These are phyloP conservation scores for Epistrophella euchroma DNA, from an alignment of 2,888 invertebrate genomes.

Conservation along the genomic window DNA sequence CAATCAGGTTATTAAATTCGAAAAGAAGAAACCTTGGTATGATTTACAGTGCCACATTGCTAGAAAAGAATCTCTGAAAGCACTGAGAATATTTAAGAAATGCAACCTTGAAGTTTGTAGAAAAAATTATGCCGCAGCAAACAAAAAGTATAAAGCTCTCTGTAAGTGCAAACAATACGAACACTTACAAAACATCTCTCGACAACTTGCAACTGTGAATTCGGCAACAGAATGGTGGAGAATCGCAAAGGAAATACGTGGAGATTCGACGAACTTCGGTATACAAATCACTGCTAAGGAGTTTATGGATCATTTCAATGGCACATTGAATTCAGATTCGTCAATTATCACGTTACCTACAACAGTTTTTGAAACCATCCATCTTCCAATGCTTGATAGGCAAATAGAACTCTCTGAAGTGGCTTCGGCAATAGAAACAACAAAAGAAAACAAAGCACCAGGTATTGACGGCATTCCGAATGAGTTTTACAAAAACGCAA, in stretches of 20 bases:
- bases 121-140: not conserved
- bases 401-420: too few relatives aligned
- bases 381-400: too few relatives aligned
- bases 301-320: too few relatives aligned
- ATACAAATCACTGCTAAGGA: too few relatives aligned
- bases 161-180: not conserved
- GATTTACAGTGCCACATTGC: not conserved
- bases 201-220: not conserved
- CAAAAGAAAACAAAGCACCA: not conserved
- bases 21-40: constrained; percentile 2
- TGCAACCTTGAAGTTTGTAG: not conserved
- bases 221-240: constrained; percentile 3
- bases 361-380: too few relatives aligned
- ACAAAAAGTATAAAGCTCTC: not conserved
- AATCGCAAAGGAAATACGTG: not conserved
- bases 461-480: not conserved
- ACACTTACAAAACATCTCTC: not conserved
- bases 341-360: too few relatives aligned
- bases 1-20: not conserved
- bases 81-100: not conserved
- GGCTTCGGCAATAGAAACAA: not conserved
- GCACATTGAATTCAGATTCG: too few relatives aligned
- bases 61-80: not conserved
- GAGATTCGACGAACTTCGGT: not conserved
- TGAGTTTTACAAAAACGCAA: not conserved